Conservation (phyloP, 2,888 invertebrate genomes). For the Agrochola macilenta region DNA sequence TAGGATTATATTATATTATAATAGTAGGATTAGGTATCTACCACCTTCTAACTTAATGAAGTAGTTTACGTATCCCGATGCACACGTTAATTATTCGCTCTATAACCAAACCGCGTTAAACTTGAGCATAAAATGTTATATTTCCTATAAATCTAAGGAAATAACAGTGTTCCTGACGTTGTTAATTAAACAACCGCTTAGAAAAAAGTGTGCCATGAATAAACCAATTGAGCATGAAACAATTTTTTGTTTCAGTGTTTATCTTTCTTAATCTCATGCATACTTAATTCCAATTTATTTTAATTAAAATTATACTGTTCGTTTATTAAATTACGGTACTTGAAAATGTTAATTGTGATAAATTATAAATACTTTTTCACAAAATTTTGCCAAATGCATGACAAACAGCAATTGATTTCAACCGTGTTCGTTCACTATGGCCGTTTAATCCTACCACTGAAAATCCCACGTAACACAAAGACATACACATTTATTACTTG, state of each 20-base stretch:
- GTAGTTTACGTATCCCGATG: neutral
- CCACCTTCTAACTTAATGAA: neutral
- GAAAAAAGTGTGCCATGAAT: slow-evolving; percentile 54
- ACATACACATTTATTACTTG: slow-evolving; percentile 4
- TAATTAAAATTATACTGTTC: slow-evolving; percentile 13
- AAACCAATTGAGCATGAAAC: slow-evolving; percentile 57
- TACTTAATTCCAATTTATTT: slow-evolving; percentile 48
- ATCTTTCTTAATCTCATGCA: slow-evolving; percentile 56
- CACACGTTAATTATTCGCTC: slow-evolving; percentile 9
- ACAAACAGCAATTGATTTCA: neutral
- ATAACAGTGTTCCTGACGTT: slow-evolving; percentile 42
- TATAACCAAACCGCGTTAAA: neutral
- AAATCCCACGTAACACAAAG: slow-evolving; percentile 25
- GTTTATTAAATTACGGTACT: slow-evolving; percentile 39
- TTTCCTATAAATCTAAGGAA: slow-evolving; percentile 40
- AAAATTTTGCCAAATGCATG: neutral
- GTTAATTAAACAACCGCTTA: slow-evolving; percentile 41
- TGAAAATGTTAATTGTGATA: neutral
- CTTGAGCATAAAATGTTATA: slow-evolving; percentile 23
- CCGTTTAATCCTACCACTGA: neutral
- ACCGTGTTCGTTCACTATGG: no score
- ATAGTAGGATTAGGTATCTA: neutral
- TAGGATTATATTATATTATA: neutral
- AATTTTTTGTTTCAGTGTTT: slow-evolving; percentile 41
- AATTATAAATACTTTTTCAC: neutral